Base-by-base conservation (phyloP, 1,140 invertebrate genomes). In the Liolophura sinensis region DNA sequence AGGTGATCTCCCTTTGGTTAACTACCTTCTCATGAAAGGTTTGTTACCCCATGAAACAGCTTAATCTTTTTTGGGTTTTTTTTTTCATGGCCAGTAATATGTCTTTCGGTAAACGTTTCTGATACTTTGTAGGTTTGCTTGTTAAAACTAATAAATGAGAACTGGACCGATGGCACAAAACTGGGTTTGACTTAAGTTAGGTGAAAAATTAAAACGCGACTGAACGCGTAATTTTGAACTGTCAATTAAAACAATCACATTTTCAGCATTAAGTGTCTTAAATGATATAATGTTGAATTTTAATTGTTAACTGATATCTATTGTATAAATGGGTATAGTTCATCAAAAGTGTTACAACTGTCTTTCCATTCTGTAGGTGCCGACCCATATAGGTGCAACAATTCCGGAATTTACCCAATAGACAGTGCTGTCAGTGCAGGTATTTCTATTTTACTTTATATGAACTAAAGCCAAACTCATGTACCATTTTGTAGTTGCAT, bases 371-470 rank as follows among this genome's bases (percentile, higher is more conserved):
- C 31, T 67, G 15, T 60, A 78, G 77, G 77, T 52, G 78, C 78
- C 27, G 68, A 75, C 57, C 68, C 70, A 24, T 71, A 75, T 54
- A 52, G 71, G 12, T 52, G 62, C n/a, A 79, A 69, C 55, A 70
- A 58, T 15, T 54, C 70, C 25, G 75, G 75, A 25, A 64, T 79
- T 31, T 78, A 75, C 60, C 76, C 78, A 20, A 75, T 78, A 20
- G 76, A 78, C 62, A 78, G 73, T 66, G 78, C 78, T 20, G 73
- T 73, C 52, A 78, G 72, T 69, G 73, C 74, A 66, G 75, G 77
- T 74, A 71, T 54, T 15, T 56, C 27, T 12, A 48, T 50, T 22
- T 40, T n/a, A n/a, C n/a, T n/a, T n/a, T n/a, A n/a, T n/a, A n/a
- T n/a, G n/a, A n/a, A n/a, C n/a, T n/a, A n/a, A n/a, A n/a, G n/a